phyloP scores from a whole-genome alignment of 2,888 invertebrate genomes.

The Alloscopus bannaensis region DNA sequence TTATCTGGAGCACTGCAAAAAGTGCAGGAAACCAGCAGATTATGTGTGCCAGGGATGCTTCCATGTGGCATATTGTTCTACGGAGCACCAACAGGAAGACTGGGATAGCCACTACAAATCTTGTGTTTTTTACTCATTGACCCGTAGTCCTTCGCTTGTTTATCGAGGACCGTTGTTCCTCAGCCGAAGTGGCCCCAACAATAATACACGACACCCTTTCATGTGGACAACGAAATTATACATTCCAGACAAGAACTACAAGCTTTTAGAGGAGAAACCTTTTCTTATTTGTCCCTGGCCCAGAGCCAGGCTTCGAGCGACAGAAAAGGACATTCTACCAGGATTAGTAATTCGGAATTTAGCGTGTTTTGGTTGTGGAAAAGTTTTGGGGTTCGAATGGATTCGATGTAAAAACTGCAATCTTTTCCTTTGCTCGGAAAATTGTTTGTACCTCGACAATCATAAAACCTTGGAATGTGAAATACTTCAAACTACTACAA shows the following conservation, averaged over 20 bases:
- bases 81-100: constrained; percentile 37
- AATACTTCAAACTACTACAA: not conserved
- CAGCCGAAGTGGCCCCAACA: not conserved
- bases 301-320: constrained; percentile 14
- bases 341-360: constrained; percentile 17
- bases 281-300: constrained; percentile 59
- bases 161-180: constrained; percentile 38
- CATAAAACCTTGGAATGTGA: constrained; percentile 41
- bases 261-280: constrained; percentile 46
- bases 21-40: constrained; percentile 1
- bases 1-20: not conserved
- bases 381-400: constrained; percentile 19
- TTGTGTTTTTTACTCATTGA: constrained; percentile 23
- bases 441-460: constrained; percentile 24
- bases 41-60: constrained; percentile 41
- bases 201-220: not conserved
- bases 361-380: constrained; percentile 54
- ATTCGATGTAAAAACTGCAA: constrained; percentile 33
- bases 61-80: constrained; percentile 31
- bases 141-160: constrained; percentile 1
- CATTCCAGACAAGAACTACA: constrained; percentile 14
- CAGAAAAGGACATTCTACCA: not conserved
- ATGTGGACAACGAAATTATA: not conserved
- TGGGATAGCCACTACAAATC: constrained; percentile 26
- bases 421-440: constrained; percentile 28